Conservation (phyloP, 2,797 vertebrate genomes). For the Glyptemys insculpta region DNA sequence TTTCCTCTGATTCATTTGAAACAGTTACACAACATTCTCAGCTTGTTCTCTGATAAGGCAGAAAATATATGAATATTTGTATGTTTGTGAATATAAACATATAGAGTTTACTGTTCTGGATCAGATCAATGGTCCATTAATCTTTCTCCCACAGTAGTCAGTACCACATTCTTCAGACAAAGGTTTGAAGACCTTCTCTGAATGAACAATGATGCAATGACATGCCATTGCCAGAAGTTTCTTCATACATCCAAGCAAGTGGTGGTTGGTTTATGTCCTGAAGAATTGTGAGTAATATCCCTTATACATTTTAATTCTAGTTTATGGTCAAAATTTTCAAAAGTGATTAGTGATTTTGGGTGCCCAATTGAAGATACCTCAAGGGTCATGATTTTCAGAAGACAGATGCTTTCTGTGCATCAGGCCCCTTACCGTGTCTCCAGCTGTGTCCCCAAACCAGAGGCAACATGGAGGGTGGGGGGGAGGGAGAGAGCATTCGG, state of each 20-base stretch:
- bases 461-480: no score
- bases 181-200: not conserved
- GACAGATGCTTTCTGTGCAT: not conserved
- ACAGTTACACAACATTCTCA: not conserved
- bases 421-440: not conserved
- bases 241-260: not conserved
- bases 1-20: conserved; percentile 8
- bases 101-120: not conserved
- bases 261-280: not conserved
- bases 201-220: not conserved
- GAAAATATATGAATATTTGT: not conserved
- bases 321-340: not conserved
- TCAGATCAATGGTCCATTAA: not conserved
- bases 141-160: not conserved
- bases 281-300: not conserved
- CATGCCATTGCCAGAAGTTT: not conserved
- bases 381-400: not conserved
- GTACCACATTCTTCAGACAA: not conserved
- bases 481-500: no score
- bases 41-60: not conserved
- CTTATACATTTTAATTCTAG: not conserved
- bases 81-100: not conserved
- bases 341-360: not conserved
- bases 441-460: not conserved
- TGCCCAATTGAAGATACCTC: not conserved